A percentile compares a stretch with the other conserved stretches of the same genome.
These are phyloP conservation scores for Riptortus pedestris DNA, from an alignment of 1,140 invertebrate genomes.

Conservation along the genomic window DNA sequence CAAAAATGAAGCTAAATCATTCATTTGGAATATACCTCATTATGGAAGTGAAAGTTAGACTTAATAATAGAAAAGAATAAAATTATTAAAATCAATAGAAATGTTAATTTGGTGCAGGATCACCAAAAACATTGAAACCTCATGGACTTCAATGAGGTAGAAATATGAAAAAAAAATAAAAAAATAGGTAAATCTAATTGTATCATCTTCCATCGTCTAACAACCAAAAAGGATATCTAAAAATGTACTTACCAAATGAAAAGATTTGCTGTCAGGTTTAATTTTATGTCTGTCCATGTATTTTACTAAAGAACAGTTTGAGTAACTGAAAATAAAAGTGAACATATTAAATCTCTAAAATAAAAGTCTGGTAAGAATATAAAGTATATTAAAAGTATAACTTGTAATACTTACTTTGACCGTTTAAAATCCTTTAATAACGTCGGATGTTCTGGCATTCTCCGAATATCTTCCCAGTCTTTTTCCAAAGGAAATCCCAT, in stretches of 20 bases:
- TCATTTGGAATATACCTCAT: too few species aligned
- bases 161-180: too few species aligned
- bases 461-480: slow-evolving; percentile 99
- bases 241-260: slow-evolving; percentile 63
- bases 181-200: too few species aligned
- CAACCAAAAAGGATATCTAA: background rate
- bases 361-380: slow-evolving; percentile 14
- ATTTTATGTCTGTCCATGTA: slow-evolving; percentile 99
- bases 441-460: slow-evolving; percentile 98
- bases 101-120: too few species aligned
- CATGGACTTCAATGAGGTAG: too few species aligned
- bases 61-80: too few species aligned
- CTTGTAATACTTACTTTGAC: slow-evolving; percentile 59
- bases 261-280: slow-evolving; percentile 92
- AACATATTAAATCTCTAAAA: slow-evolving; percentile 7
- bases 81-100: too few species aligned
- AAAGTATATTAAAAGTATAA: slow-evolving; percentile 7
- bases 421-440: slow-evolving; percentile 95
- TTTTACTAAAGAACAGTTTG: slow-evolving; percentile 88
- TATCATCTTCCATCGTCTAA: too few species aligned
- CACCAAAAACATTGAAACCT: too few species aligned
- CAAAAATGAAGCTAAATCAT: too few species aligned
- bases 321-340: slow-evolving; percentile 62
- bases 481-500: slow-evolving; percentile 99
- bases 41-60: too few species aligned